Conservation (phyloP, 2,888 invertebrate genomes). For the Alloplasta piceator region DNA sequence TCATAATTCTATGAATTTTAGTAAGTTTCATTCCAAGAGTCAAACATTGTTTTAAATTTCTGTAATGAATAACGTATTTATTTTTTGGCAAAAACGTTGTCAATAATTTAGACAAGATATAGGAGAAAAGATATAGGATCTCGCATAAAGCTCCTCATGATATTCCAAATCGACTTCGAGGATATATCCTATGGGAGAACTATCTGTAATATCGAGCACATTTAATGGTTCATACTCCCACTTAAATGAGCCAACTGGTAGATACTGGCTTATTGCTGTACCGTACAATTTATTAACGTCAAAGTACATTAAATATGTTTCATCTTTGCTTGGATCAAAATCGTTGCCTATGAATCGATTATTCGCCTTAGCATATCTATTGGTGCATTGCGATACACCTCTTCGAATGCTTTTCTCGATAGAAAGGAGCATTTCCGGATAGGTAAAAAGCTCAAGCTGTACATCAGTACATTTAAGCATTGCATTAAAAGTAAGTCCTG, state of each 20-base stretch:
- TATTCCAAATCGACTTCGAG: constrained; percentile 1
- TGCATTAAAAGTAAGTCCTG: constrained; percentile 61
- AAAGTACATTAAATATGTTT: constrained; percentile 74
- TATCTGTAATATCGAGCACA: neutral
- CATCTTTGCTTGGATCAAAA: constrained; percentile 40
- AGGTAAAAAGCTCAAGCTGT: neutral
- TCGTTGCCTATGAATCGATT: constrained; percentile 49
- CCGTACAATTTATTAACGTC: constrained; percentile 78
- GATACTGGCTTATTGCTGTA: constrained; percentile 63
- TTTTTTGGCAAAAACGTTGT: too few species aligned
- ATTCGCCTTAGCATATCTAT: constrained; percentile 15
- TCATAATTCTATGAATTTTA: too few species aligned
- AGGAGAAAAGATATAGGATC: too few species aligned
- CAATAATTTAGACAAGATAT: too few species aligned
- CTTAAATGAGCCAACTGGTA: neutral
- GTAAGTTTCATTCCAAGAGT: too few species aligned
- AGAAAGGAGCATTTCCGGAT: constrained; percentile 50
- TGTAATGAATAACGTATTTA: constrained; percentile 78
- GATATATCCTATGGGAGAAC: neutral
- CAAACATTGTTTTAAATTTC: constrained; percentile 74
- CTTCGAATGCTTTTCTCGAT: constrained; percentile 58
- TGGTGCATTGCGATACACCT: constrained; percentile 51
- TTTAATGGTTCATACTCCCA: neutral
- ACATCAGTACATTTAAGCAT: constrained; percentile 56
- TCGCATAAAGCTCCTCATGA: too few species aligned